Base-by-base conservation (phyloP, 23 tunicate species). In the Phallusia fumigata region DNA sequence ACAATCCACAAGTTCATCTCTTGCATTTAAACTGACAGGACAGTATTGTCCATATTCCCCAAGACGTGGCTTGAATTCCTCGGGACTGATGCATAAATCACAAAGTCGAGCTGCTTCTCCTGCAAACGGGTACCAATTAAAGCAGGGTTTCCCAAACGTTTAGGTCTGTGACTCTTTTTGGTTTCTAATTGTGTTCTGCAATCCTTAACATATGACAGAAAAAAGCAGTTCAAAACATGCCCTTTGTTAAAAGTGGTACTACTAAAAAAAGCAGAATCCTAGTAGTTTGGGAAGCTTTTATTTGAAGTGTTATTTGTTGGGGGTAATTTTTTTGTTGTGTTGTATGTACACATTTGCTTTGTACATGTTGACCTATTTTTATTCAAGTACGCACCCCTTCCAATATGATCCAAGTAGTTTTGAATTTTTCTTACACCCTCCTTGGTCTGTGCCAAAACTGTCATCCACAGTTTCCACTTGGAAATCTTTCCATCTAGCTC, bases 81-180 rank as follows among this genome's bases (percentile, higher is more conserved):
- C 32, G 8, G 99, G 96, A 36, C 86, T 90, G 87, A 95, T 90
- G 82, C 99, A 95, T 3, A 95, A 85, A 36, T 90, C 93, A 30
- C 65, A 52, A 69, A 95, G 85, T 19, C 85, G 35, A 18, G 90
- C 93, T 35, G 98, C 98, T 81, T 93, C 80, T 30, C 93, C 98
- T 93, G 35, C 10, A 51, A 81, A 51, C 58, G 58, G 58, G 15
- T 33, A 13, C 15, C 12, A 28, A 76, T n/a, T 33, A 51, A 18
- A 51, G n/a, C n/a, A n/a, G n/a, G n/a, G n/a, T n/a, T n/a, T n/a
- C n/a, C n/a, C n/a, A n/a, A n/a, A n/a, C n/a, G n/a, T n/a, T n/a
- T n/a, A n/a, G n/a, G n/a, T n/a, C n/a, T n/a, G n/a, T n/a, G n/a
- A n/a, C n/a, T n/a, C n/a, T n/a, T n/a, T n/a, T n/a, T n/a, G n/a